Conservation (phyloP, 2,113 vertebrate genomes). For the Eubucco bourcierii region DNA sequence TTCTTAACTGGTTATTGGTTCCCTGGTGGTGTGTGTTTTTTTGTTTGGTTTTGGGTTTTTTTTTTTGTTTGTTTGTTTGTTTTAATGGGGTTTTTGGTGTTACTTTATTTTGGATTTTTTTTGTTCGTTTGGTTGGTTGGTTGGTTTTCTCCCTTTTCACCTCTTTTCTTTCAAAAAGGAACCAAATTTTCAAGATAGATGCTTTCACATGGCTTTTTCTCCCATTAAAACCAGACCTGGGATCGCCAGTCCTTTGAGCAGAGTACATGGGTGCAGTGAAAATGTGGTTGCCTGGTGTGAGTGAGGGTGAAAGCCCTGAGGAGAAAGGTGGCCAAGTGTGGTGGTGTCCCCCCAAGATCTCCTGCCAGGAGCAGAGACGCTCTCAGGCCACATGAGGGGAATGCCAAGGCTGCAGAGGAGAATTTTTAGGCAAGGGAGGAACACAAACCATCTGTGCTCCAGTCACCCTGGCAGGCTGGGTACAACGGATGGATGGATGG, state of each 20-base stretch:
- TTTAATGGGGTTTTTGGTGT: neutral
- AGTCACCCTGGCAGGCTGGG: neutral
- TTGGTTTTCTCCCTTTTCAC: neutral
- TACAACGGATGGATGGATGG: neutral
- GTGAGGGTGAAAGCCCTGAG: accelerated
- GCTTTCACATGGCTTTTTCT: accelerated
- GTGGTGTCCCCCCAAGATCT: neutral
- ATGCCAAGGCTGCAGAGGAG: neutral
- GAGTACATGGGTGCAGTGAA: accelerated
- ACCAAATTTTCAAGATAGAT: neutral
- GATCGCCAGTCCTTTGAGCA: neutral
- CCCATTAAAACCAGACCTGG: neutral
- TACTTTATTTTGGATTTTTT: neutral
- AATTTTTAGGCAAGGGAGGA: neutral
- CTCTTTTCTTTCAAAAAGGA: neutral
- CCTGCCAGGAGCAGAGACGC: neutral
- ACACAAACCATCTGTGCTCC: neutral
- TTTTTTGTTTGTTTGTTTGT: neutral
- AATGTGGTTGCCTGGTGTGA: accelerated
- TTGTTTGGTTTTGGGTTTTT: no score
- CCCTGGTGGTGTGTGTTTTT: neutral
- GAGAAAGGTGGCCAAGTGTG: accelerated
- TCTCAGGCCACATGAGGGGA: neutral
- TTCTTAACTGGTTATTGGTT: neutral
- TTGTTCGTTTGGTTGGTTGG: no score